Conservation (phyloP, 2,113 vertebrate species). For the Ictalurus furcatus region DNA sequence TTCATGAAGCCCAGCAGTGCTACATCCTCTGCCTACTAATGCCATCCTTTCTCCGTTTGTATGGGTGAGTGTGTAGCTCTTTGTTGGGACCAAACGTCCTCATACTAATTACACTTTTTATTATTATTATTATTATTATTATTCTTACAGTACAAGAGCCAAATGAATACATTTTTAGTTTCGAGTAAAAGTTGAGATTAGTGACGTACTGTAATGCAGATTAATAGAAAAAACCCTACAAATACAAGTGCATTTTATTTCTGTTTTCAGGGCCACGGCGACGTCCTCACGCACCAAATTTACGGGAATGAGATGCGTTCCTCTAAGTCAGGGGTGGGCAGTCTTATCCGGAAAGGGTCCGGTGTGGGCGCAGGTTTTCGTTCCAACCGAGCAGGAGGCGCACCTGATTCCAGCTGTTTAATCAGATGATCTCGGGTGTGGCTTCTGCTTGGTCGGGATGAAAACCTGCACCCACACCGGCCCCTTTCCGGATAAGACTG, state of each 20-base stretch:
- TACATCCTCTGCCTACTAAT: conserved; percentile 48
- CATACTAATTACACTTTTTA: not conserved
- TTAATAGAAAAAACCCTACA: not conserved
- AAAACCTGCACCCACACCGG: no score
- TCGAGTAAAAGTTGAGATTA: not conserved
- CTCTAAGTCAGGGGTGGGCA: not conserved
- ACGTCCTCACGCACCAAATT: not conserved
- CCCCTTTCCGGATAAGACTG: no score
- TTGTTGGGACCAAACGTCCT: not conserved
- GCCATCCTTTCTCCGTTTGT: not conserved
- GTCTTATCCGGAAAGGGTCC: no score
- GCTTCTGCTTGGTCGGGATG: no score
- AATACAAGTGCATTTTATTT: not conserved
- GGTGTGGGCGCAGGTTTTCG: no score
- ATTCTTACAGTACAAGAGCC: not conserved
- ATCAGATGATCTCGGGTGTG: no score
- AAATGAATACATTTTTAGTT: not conserved
- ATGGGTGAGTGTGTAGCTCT: not conserved
- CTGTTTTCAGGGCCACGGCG: not conserved
- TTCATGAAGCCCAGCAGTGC: conserved; percentile 34
- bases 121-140: no score
- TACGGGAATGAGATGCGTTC: not conserved
- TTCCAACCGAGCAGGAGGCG: no score
- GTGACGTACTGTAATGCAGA: not conserved
- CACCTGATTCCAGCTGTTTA: no score